These are phyloP conservation scores for Argyra leucocephala DNA, from an alignment of 2,888 invertebrate genomes.

Conservation along the genomic window DNA sequence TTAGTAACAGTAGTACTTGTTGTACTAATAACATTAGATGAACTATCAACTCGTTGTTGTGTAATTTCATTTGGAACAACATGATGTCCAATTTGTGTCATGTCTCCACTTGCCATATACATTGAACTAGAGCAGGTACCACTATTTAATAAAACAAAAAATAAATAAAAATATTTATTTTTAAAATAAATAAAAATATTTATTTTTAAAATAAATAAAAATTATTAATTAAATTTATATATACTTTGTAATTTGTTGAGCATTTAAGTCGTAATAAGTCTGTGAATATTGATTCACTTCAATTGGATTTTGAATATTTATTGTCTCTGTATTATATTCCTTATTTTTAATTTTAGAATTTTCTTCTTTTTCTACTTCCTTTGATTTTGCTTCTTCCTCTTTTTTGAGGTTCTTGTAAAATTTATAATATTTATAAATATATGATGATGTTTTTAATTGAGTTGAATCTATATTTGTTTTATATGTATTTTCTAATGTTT, in stretches of 20 bases:
- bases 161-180: too few species aligned
- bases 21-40: not conserved
- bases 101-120: slow-evolving; percentile 21
- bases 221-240: slow-evolving; percentile 4
- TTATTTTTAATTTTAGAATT: not conserved
- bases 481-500: not conserved
- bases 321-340: not conserved
- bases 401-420: not conserved
- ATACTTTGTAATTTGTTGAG: slow-evolving; percentile 24
- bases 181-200: too few species aligned
- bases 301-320: slow-evolving; percentile 1
- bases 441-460: not conserved
- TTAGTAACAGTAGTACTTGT: not conserved
- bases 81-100: slow-evolving; percentile 23
- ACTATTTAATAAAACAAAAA: not conserved
- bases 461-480: not conserved
- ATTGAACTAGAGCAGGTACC: slow-evolving; percentile 15
- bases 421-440: not conserved
- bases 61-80: slow-evolving; percentile 18
- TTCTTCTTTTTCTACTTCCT: not conserved
- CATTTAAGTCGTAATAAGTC: slow-evolving; percentile 26
- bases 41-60: slow-evolving; percentile 16
- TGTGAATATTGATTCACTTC: slow-evolving; percentile 14
- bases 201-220: too few species aligned
- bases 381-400: not conserved